phyloP scores from a whole-genome alignment of 2,888 invertebrate genomes.

The Polymixis lichenea region DNA sequence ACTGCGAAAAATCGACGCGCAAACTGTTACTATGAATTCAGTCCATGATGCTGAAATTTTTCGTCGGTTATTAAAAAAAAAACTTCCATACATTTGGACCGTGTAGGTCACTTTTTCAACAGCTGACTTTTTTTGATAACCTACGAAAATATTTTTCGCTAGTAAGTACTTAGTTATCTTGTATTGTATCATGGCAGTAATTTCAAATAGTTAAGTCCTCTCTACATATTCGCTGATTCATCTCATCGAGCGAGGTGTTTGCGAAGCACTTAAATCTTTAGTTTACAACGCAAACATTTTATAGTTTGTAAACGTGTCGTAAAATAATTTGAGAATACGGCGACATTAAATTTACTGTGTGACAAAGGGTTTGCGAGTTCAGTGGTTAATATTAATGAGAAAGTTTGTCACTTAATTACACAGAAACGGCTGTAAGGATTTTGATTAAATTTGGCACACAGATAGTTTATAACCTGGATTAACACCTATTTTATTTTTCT shows the following conservation, averaged over 20 bases:
- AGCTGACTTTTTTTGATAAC: too few species aligned
- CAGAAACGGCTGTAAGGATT: not conserved
- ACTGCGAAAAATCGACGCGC: too few species aligned
- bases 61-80: too few species aligned
- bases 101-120: too few species aligned
- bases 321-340: constrained; percentile 37
- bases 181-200: not conserved
- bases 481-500: not conserved
- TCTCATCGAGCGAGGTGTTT: constrained; percentile 22
- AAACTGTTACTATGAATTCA: too few species aligned
- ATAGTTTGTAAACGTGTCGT: constrained; percentile 44
- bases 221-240: constrained; percentile 44
- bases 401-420: not conserved
- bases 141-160: too few species aligned
- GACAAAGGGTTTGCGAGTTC: constrained; percentile 28
- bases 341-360: constrained; percentile 17
- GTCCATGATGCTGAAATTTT: too few species aligned
- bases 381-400: not conserved
- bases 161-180: not conserved
- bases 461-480: not conserved
- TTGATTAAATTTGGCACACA: not conserved
- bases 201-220: not conserved
- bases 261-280: constrained; percentile 32
- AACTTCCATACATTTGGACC: too few species aligned
- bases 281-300: constrained; percentile 46